Conservation (phyloP, 2,113 vertebrate genomes). For the Leptobrachium leishanense region DNA sequence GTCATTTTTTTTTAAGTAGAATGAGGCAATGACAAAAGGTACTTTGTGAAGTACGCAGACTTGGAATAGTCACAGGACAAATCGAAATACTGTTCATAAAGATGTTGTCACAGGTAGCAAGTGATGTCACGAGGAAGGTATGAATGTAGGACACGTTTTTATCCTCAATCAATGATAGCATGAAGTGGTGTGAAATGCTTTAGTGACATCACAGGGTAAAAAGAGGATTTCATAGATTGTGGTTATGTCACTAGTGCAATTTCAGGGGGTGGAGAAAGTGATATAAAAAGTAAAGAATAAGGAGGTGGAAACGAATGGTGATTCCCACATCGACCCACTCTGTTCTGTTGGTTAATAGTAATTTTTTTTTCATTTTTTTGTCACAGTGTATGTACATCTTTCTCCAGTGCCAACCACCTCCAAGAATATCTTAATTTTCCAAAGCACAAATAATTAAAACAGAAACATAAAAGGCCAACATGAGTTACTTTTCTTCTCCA, state of each 20-base stretch:
- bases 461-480: neutral
- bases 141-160: neutral
- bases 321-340: neutral
- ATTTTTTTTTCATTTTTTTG: neutral
- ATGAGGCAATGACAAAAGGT: neutral
- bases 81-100: neutral
- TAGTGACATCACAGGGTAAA: neutral
- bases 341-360: neutral
- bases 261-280: slow-evolving; percentile 20
- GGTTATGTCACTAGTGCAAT: slow-evolving; percentile 28
- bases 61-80: neutral
- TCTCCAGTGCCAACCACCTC: slow-evolving; percentile 30
- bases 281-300: neutral
- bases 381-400: neutral
- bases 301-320: neutral
- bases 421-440: neutral
- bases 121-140: neutral
- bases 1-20: neutral
- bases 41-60: neutral
- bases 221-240: neutral
- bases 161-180: neutral
- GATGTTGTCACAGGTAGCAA: slow-evolving; percentile 5
- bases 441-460: neutral
- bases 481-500: neutral
- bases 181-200: neutral